phyloP scores from a whole-genome alignment of 2,888 invertebrate species.

The Melinaea marsaeus region DNA sequence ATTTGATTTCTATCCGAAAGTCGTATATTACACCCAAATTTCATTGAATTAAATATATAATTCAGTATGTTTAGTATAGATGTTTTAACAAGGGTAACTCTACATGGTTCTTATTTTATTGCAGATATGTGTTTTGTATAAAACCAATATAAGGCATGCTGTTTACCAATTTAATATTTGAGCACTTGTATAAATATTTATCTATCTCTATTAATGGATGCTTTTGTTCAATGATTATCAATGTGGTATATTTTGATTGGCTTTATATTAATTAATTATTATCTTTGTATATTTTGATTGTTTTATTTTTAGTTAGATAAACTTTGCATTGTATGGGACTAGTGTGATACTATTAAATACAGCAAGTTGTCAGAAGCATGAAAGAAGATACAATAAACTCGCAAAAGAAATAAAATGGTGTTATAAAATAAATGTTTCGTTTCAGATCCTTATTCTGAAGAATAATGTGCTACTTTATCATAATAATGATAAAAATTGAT shows the following conservation, averaged over 20 bases:
- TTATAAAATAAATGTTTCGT: slow-evolving; percentile 32
- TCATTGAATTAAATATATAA: too few relatives aligned
- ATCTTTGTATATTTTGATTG: not conserved
- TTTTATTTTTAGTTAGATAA: not conserved
- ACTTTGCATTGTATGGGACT: not conserved
- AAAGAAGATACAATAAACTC: too few relatives aligned
- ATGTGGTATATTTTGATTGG: not conserved
- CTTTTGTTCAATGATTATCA: not conserved
- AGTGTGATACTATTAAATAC: not conserved
- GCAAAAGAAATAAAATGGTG: too few relatives aligned
- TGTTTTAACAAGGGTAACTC: too few relatives aligned
- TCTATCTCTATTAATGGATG: not conserved
- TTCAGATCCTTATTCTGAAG: slow-evolving; percentile 42
- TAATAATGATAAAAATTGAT: slow-evolving; percentile 63
- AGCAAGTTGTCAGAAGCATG: too few relatives aligned
- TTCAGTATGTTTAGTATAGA: too few relatives aligned
- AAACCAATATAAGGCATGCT: not conserved
- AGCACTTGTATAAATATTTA: not conserved
- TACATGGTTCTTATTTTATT: too few relatives aligned
- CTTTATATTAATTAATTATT: not conserved
- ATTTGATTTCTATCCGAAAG: too few relatives aligned
- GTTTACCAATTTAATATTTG: not conserved
- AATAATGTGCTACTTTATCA: slow-evolving; percentile 60
- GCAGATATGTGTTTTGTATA: too few relatives aligned
- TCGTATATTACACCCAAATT: too few relatives aligned